These are phyloP conservation scores for Montipora foliosa DNA, from an alignment of 64 coral and sea anemone genomes.

Conservation along the genomic window DNA sequence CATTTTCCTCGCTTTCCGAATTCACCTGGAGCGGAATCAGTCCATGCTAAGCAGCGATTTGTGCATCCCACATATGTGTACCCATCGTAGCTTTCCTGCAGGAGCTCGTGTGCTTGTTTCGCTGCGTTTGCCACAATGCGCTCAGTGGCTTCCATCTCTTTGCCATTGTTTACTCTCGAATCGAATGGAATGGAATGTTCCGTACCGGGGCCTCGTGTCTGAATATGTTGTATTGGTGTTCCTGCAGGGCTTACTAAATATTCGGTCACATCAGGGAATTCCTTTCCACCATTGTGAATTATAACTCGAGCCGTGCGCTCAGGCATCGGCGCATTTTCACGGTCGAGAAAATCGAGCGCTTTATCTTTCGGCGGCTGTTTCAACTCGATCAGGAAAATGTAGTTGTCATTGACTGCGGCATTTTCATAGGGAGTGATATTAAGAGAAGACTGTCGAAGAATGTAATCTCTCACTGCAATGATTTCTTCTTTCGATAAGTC, in stretches of 20 bases:
- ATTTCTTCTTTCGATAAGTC: constrained; percentile 70
- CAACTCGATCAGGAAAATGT: constrained; percentile 80
- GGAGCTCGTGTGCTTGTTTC: neutral
- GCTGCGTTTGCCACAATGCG: neutral
- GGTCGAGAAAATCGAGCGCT: constrained; percentile 60
- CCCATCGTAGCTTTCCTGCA: constrained; percentile 83
- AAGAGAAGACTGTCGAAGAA: constrained; percentile 35
- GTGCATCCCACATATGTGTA: constrained; percentile 62
- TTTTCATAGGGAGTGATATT: constrained; percentile 62
- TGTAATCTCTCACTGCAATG: constrained; percentile 66
- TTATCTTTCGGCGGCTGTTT: constrained; percentile 65
- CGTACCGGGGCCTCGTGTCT: neutral
- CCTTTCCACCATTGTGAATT: constrained; percentile 55
- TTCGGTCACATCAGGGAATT: constrained; percentile 52
- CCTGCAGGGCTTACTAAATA: constrained; percentile 54
- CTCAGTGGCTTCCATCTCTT: neutral
- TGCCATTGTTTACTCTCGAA: neutral
- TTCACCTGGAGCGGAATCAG: neutral
- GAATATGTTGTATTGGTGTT: constrained; percentile 12
- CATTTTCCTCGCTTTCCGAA: constrained; percentile 29
- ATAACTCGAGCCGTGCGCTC: constrained; percentile 58
- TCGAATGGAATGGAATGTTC: constrained; percentile 43
- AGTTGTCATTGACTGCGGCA: constrained; percentile 60
- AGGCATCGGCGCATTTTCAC: constrained; percentile 40
- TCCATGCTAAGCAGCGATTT: constrained; percentile 22